Evolutionary conservation across 1,140 invertebrate genomes (phyloP), one percentile per base, ranked within the genome.

Genomic region (Trichonephila clavata): DNA sequence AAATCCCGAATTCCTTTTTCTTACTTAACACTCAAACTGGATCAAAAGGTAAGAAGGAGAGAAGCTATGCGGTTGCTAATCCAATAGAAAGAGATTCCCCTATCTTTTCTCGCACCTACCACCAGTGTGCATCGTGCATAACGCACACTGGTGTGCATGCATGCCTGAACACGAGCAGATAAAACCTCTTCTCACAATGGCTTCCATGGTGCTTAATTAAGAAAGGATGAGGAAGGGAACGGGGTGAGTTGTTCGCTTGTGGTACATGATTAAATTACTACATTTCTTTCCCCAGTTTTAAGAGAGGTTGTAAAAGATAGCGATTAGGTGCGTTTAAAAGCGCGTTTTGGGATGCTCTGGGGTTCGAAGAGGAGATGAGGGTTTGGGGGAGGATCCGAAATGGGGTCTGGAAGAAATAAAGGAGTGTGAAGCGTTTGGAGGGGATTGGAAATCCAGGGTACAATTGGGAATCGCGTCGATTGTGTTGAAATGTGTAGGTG

Each of bases 261-360:
- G 87, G 87, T 84, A 39, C 91, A 92, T 92, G 91, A 92, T 92
- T 92, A 86, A 92, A 92, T 92, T 92, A 92, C 61, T 27, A 24
- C 43, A 24, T 60, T 90, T 90, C 68, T 90, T 90, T 43, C 63
- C 81, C 39, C 24, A 59, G 43, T 92, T 92, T 92, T 92, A 92
- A 92, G 91, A 92, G 91, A 32, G 81, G 91, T 86, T 86, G 91
- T 92, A 92, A 92, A 92, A 92, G 91, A 92, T 65, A 32, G 83
- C 91, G 91, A 92, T 92, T 92, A 92, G 91, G 32, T 77, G 63
- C 81, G 61, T 92, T 92, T 84, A 84, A 92, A 92, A 84, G 90
- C 60, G 90, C 77, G 77, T 92, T 86, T 71, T 32, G 57, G 91
- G 61, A 27, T 68, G 71, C 65, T n/a, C 59, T 63, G 60, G 61